Evolutionary conservation across 1,140 invertebrate species (phyloP).

Genomic region (Dinoponera quadriceps): DNA sequence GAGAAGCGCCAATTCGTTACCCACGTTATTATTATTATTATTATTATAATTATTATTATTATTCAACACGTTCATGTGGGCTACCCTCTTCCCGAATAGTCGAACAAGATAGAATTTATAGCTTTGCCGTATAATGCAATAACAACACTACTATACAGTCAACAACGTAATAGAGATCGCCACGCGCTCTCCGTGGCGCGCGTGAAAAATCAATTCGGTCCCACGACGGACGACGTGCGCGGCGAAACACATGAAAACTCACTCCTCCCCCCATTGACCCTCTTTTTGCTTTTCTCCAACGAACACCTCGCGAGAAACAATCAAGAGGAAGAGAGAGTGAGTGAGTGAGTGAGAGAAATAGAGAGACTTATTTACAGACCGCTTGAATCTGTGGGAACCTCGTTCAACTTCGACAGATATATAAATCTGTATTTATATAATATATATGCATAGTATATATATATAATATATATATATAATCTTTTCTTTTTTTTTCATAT

Average conservation of each 20-base stretch:
- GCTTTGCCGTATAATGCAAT: conserved; percentile 46
- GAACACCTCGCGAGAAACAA: too few relatives aligned
- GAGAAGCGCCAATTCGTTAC: conserved; percentile 13
- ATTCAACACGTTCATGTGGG: not conserved
- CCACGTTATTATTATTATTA: not conserved
- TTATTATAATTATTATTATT: too few relatives aligned
- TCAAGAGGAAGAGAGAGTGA: too few relatives aligned
- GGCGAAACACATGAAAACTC: not conserved
- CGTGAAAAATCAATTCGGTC: conserved; percentile 1
- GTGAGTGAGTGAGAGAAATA: conserved; percentile 11
- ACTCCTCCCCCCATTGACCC: too few relatives aligned
- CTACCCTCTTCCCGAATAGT: not conserved
- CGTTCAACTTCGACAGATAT: conserved; percentile 68
- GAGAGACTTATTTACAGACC: conserved; percentile 37
- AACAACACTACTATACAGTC: conserved; percentile 43
- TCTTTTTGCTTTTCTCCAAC: too few relatives aligned
- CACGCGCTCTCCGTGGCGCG: not conserved
- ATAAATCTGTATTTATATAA: conserved; percentile 69
- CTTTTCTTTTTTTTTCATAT: conserved; percentile 58
- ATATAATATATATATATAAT: conserved; percentile 66
- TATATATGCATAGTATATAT: conserved; percentile 71
- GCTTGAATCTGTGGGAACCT: conserved; percentile 52
- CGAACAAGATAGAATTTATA: conserved; percentile 49
- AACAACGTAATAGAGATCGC: conserved; percentile 51
- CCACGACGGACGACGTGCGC: conserved; percentile 1